Evolutionary conservation across 2,888 invertebrate genomes (phyloP).

Genomic region (Glaucopsyche alexis): DNA sequence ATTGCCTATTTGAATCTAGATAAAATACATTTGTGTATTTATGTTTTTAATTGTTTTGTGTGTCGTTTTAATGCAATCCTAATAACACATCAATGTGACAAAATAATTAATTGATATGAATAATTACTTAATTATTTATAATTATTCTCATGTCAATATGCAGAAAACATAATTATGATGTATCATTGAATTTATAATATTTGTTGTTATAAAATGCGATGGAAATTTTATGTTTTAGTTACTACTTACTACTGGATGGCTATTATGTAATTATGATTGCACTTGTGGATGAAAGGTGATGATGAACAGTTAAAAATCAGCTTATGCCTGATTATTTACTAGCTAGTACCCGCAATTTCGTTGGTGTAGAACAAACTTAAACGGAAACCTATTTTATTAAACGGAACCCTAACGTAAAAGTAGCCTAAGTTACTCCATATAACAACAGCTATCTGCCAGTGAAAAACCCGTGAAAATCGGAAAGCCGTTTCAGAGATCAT

Average conservation of each 20-base stretch:
- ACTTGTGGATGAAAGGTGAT: too few species aligned
- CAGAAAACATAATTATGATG: background rate
- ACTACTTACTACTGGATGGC: background rate
- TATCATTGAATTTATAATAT: background rate
- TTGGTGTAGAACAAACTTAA: too few species aligned
- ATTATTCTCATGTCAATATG: background rate
- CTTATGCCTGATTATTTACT: too few species aligned
- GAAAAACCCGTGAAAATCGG: too few species aligned
- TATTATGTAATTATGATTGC: too few species aligned
- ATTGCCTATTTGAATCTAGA: background rate
- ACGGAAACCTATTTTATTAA: too few species aligned
- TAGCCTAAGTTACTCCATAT: too few species aligned
- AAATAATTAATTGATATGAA: background rate
- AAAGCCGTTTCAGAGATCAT: too few species aligned
- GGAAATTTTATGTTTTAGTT: background rate
- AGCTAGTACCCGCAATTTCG: too few species aligned
- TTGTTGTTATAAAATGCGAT: background rate
- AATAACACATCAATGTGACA: background rate
- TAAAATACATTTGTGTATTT: background rate
- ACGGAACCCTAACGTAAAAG: too few species aligned
- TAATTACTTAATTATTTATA: background rate
- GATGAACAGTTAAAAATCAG: too few species aligned
- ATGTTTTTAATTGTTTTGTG: background rate
- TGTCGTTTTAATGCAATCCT: background rate
- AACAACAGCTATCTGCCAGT: too few species aligned